These are phyloP conservation scores for Eulemur rubriventer DNA, from an alignment of 2,797 vertebrate species.

Conservation along the genomic window DNA sequence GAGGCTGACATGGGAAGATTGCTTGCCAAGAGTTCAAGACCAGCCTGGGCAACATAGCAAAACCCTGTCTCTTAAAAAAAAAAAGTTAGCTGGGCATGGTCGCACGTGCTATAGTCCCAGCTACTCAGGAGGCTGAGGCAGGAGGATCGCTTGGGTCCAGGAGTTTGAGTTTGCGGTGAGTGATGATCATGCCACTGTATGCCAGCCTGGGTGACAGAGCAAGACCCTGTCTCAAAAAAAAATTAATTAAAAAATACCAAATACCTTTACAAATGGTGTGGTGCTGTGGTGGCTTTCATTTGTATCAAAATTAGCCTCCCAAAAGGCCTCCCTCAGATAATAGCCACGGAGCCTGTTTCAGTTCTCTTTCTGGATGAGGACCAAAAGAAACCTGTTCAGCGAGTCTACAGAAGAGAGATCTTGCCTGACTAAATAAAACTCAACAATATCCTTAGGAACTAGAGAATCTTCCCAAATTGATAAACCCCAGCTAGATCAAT, in stretches of 20 bases:
- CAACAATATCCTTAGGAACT: slow-evolving; percentile 7
- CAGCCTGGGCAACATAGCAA: neutral
- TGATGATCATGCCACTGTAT: neutral
- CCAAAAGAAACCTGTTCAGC: neutral
- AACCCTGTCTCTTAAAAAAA: neutral
- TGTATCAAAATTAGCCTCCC: neutral
- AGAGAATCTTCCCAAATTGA: slow-evolving; percentile 28
- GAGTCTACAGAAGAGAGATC: slow-evolving; percentile 1
- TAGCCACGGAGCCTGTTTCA: neutral
- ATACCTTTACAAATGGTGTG: neutral
- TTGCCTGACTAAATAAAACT: slow-evolving; percentile 3
- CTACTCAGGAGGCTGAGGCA: neutral
- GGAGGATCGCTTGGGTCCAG: neutral
- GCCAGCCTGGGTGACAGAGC: neutral
- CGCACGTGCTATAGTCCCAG: neutral
- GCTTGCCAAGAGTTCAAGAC: too few species aligned
- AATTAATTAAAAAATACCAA: neutral
- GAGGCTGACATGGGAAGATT: too few species aligned
- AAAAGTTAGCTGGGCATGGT: neutral
- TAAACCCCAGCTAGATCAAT: slow-evolving; percentile 3
- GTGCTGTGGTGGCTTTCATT: neutral
- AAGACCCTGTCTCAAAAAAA: neutral
- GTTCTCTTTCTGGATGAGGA: neutral
- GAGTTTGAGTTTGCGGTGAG: neutral
- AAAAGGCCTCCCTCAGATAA: neutral